Conservation (phyloP, 1,140 invertebrate species). For the Brachionus manjavacas region DNA sequence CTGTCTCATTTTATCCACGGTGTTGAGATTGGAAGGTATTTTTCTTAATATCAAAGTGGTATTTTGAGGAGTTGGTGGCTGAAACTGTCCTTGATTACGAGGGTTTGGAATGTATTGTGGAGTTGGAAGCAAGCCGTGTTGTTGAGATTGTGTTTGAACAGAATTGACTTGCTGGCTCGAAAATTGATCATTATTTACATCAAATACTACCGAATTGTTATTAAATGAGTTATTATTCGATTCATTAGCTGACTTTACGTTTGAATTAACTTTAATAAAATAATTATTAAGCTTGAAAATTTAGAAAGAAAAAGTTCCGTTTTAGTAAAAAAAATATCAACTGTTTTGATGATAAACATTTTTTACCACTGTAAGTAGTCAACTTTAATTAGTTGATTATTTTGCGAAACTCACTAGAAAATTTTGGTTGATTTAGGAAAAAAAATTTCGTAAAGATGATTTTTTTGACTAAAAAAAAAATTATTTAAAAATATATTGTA, state of each 20-base stretch:
- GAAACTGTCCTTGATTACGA: not conserved
- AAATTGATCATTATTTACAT: conserved; percentile 12
- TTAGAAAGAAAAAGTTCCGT: no score
- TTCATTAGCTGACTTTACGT: not conserved
- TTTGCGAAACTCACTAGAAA: no score
- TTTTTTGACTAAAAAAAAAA: no score
- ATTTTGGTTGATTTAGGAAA: no score
- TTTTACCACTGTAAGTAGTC: no score
- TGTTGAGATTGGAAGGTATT: conserved; percentile 9
- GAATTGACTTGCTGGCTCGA: not conserved
- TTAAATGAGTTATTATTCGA: conserved; percentile 7
- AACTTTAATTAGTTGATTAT: no score
- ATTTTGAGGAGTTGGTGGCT: not conserved
- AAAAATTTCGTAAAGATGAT: no score
- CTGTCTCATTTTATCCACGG: not conserved
- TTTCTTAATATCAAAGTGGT: conserved; percentile 18
- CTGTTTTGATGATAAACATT: no score
- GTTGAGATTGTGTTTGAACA: not conserved
- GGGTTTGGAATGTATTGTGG: not conserved
- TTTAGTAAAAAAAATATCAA: no score
- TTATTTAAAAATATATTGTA: no score
- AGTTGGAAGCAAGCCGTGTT: not conserved
- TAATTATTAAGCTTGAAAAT: not conserved
- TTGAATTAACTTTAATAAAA: not conserved
- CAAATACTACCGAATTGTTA: conserved; percentile 1